Conservation (phyloP, 2,113 vertebrate species). For the Agapornis roseicollis region DNA sequence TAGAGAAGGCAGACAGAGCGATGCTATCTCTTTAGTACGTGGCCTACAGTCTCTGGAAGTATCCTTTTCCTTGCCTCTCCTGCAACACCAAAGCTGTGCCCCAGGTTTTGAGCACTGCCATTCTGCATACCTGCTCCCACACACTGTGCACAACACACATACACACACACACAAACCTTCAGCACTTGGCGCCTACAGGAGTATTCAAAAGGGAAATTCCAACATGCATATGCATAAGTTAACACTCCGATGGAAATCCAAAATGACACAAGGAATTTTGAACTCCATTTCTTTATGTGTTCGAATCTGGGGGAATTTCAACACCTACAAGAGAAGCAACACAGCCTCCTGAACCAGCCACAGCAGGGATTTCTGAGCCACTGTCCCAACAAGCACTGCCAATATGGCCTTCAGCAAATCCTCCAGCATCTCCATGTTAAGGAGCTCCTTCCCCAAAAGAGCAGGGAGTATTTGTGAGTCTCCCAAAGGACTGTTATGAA, state of each 20-base stretch:
- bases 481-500: conserved; percentile 34
- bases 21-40: background rate
- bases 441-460: background rate
- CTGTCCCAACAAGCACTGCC: background rate
- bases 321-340: background rate
- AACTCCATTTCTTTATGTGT: background rate
- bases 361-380: background rate
- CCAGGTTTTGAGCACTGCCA: background rate
- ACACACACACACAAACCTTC: background rate
- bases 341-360: background rate
- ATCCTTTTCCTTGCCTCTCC: background rate
- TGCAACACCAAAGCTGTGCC: background rate
- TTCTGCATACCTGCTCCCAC: background rate
- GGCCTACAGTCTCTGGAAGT: background rate
- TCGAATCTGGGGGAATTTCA: background rate
- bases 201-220: conserved; percentile 40
- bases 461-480: background rate
- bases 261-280: background rate
- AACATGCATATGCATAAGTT: conserved; percentile 1
- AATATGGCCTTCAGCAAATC: background rate
- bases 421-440: background rate
- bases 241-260: conserved; percentile 13
- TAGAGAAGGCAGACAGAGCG: background rate
- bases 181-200: background rate
- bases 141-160: background rate